Base-by-base conservation (phyloP, 2,797 vertebrate genomes). In the Hemibagrus guttatus region DNA sequence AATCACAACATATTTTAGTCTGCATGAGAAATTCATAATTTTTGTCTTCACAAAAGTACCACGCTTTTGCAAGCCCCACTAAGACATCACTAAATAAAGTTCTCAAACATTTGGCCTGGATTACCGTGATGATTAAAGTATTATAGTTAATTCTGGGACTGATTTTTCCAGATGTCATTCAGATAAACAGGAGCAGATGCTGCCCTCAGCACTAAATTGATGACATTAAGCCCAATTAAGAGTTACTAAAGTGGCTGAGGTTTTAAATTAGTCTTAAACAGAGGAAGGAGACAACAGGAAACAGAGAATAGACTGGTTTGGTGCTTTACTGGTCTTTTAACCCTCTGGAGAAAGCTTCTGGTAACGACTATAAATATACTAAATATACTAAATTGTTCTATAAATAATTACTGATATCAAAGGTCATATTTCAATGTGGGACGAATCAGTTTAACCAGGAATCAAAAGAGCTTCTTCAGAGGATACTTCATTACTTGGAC, bases 201-300 rank as follows among this genome's bases (percentile, higher is more conserved):
- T 89, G 78, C 64, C 72, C 80, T 88, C 64, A 84, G 59, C 81
- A 86, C 86, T 74, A 85, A 71, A 88, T 86, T 84, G 81, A 74
- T 84, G 88, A 87, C 83, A 87, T 88, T 89, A 63, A 72, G 76
- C 72, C 79, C 72, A 88, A 89, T 89, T 88, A 90, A 71, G 84
- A 88, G n/a, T 84, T 88, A 90, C 71, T 89, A 72, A 85, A 84
- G 72, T 66, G 17, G 26, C 49, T 69, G 71, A 88, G 76, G 80
- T 58, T 72, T 85, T 84, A 84, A 86, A 87, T 87, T 39, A 88
- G 64, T 76, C 66, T 49, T 85, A 83, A 84, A 85, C 83, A 81
- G 79, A 81, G 79, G 64, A 61, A 69, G 83, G 76, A 76, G 83
- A 79, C 78, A 83, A 42, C 58, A 84, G 26, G 58, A 74, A 83